Conservation (phyloP, 2,888 invertebrate species). For the Harpalus rubripes region DNA sequence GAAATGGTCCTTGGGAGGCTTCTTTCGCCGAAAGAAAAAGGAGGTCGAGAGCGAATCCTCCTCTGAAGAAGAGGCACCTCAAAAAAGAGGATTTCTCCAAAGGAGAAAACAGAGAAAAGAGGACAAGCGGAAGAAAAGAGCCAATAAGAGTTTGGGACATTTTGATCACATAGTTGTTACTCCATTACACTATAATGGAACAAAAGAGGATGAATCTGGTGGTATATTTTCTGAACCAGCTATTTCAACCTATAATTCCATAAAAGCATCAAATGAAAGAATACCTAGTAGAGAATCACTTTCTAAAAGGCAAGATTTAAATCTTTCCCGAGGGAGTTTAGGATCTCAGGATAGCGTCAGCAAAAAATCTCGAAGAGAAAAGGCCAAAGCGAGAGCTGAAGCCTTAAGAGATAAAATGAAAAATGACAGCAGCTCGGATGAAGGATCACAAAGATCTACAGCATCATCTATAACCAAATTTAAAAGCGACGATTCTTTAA, state of each 20-base stretch:
- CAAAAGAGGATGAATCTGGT: slow-evolving; percentile 75
- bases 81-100: slow-evolving; percentile 75
- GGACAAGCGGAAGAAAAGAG: slow-evolving; percentile 79
- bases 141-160: slow-evolving; percentile 79
- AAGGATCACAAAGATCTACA: slow-evolving; percentile 84
- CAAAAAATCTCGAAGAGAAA: slow-evolving; percentile 80
- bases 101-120: slow-evolving; percentile 76
- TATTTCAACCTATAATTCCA: slow-evolving; percentile 69
- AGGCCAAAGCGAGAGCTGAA: slow-evolving; percentile 84
- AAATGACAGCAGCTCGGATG: slow-evolving; percentile 85
- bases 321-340: slow-evolving; percentile 72
- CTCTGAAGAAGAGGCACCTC: slow-evolving; percentile 77
- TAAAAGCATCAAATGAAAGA: slow-evolving; percentile 73
- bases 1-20: slow-evolving; percentile 90
- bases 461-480: slow-evolving; percentile 84
- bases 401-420: slow-evolving; percentile 82
- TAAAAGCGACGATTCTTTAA: slow-evolving; percentile 85
- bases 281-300: slow-evolving; percentile 75
- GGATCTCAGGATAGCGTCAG: slow-evolving; percentile 79
- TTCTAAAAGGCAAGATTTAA: slow-evolving; percentile 71
- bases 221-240: slow-evolving; percentile 82
- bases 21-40: slow-evolving; percentile 88
- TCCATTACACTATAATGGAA: slow-evolving; percentile 76
- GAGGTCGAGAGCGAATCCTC: slow-evolving; percentile 82
- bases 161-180: slow-evolving; percentile 84